Base-by-base conservation (phyloP, 2,797 vertebrate species). In the Crenuchus spilurus region DNA sequence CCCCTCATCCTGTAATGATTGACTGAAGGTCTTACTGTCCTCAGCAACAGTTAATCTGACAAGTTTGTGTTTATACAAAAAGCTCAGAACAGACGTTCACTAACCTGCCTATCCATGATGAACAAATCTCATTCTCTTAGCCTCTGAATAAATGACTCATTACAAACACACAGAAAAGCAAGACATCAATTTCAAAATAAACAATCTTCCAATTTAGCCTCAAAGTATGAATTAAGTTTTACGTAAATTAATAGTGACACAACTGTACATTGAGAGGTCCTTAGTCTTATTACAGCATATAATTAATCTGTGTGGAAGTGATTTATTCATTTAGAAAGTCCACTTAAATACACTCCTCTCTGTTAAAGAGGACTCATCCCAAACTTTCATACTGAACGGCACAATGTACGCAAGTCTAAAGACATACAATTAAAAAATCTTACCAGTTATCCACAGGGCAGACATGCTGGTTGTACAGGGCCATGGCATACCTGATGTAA, bases 361-460 rank as follows among this genome's bases (percentile, higher is more conserved):
- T n/a, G n/a, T n/a, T n/a, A n/a, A n/a, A n/a, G n/a, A n/a, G n/a
- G n/a, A n/a, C n/a, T n/a, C n/a, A n/a, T n/a, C n/a, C n/a, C n/a
- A n/a, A n/a, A n/a, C n/a, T n/a, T n/a, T n/a, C n/a, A n/a, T n/a
- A n/a, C n/a, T n/a, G n/a, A n/a, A n/a, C n/a, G n/a, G n/a, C n/a
- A n/a, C n/a, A n/a, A n/a, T n/a, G n/a, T n/a, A n/a, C n/a, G n/a
- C n/a, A n/a, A n/a, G n/a, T n/a, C n/a, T n/a, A n/a, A n/a, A n/a
- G n/a, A n/a, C n/a, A n/a, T n/a, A n/a, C n/a, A 55, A 30, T 2
- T 31, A 63, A n/a, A 42, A 22, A 68, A 22, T 63, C 82, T 79
- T 75, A 94, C 93, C 93, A 94, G 87, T 94, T 94, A 83, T 93
- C 88, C 83, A 94, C 90, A 63, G 93, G 93, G 84, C 93, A 94